phyloP scores from a whole-genome alignment of 2,888 invertebrate genomes.

The Lasioglossum lativentre region DNA sequence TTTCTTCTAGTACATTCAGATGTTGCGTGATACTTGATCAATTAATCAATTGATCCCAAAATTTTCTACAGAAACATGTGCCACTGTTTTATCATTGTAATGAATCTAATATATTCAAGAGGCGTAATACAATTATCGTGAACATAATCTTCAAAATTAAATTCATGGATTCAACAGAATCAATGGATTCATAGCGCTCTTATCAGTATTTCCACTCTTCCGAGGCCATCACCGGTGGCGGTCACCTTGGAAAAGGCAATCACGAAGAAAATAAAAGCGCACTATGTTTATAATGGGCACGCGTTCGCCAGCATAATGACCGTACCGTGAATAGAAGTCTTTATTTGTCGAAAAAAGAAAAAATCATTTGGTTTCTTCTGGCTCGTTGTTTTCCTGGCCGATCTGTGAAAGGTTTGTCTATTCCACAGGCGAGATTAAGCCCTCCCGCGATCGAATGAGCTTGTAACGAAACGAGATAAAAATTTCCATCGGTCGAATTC shows the following conservation, averaged over 20 bases:
- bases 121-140: neutral
- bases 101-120: neutral
- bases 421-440: conserved; percentile 14
- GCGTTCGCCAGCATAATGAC: neutral
- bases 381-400: conserved; percentile 24
- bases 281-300: neutral
- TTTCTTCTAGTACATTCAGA: neutral
- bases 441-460: neutral
- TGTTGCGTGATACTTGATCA: neutral
- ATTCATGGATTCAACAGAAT: no score
- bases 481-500: neutral
- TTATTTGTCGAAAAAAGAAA: conserved; percentile 51
- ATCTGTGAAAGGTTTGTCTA: conserved; percentile 40
- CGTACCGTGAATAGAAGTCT: conserved; percentile 54
- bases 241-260: neutral
- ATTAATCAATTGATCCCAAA: neutral
- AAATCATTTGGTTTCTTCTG: conserved; percentile 17
- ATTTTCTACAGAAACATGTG: neutral
- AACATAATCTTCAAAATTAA: neutral
- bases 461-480: conserved; percentile 11
- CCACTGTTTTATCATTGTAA: neutral
- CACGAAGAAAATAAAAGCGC: neutral
- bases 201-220: neutral
- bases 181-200: neutral
- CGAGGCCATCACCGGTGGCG: no score